A percentile compares a stretch with the other conserved stretches of the same genome.
Conservation (phyloP, 2,113 vertebrate genomes). For the Ardeotis arabs region DNA sequence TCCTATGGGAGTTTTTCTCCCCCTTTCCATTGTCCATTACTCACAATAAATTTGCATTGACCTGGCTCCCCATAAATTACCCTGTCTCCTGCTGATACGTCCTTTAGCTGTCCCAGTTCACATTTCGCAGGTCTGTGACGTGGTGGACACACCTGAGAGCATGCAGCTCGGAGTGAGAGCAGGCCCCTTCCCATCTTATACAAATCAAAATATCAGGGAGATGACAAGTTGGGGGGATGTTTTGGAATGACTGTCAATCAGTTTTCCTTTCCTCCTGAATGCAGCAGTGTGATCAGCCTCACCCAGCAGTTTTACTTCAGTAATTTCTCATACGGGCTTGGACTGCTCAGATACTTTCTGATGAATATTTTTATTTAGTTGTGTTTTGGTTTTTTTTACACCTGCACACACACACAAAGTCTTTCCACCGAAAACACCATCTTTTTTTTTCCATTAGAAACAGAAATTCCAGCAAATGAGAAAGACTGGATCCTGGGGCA, state of each 20-base stretch:
- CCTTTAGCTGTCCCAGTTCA: neutral
- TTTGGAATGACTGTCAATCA: neutral
- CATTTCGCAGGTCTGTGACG: neutral
- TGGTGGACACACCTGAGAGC: conserved; percentile 14
- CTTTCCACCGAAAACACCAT: neutral
- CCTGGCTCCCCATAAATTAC: conserved; percentile 49
- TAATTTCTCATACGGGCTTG: neutral
- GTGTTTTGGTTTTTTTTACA: neutral
- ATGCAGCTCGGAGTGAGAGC: neutral
- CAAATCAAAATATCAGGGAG: neutral
- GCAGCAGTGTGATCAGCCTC: neutral
- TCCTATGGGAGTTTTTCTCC: conserved; percentile 6
- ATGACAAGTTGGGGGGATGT: neutral
- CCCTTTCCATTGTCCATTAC: conserved; percentile 19
- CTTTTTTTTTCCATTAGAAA: neutral
- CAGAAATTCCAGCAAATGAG: neutral
- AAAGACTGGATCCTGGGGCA: neutral
- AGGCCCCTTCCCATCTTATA: neutral
- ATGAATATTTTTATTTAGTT: neutral
- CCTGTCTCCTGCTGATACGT: neutral
- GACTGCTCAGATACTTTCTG: neutral
- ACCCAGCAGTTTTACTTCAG: neutral
- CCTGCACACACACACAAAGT: neutral
- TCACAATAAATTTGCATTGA: conserved; percentile 46
- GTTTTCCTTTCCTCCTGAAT: neutral